Evolutionary conservation across 2,888 invertebrate genomes (phyloP).

Genomic region (Amorpha juglandis): DNA sequence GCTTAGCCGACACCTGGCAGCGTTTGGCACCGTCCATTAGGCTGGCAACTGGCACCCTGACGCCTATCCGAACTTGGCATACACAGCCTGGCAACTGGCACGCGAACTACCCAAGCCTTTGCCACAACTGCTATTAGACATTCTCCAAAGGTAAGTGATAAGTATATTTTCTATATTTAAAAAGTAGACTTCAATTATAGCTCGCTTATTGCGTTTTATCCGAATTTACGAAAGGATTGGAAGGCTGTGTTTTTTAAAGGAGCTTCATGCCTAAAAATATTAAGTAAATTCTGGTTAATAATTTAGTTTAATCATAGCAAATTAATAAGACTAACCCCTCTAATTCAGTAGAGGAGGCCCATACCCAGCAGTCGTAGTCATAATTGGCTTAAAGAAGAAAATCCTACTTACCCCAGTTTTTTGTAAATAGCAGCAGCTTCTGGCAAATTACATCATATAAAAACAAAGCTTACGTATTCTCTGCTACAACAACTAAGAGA

Average conservation of each 20-base stretch:
- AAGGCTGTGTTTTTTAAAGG: neutral
- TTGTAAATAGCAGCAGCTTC: neutral
- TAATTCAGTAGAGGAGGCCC: too few relatives aligned
- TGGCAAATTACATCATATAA: conserved; percentile 7
- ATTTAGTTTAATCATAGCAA: too few relatives aligned
- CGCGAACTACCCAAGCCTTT: conserved; percentile 19
- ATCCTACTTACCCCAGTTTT: neutral
- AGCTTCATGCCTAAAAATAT: neutral
- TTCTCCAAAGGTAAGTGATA: conserved; percentile 11
- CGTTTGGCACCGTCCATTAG: conserved; percentile 15
- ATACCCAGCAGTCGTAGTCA: too few relatives aligned
- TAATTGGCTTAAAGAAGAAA: neutral
- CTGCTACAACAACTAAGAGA: neutral
- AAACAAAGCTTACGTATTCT: conserved; percentile 8
- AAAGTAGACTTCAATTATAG: neutral
- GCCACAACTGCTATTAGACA: conserved; percentile 1
- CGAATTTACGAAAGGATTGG: neutral
- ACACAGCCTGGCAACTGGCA: conserved; percentile 9
- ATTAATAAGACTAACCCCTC: too few relatives aligned
- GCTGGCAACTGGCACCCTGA: conserved; percentile 2
- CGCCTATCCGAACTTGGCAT: neutral
- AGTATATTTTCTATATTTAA: neutral
- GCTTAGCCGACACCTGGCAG: conserved; percentile 20
- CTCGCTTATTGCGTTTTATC: neutral
- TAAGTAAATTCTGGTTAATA: too few relatives aligned